Conservation (phyloP, 2,797 vertebrate species). For the Erethizon dorsatum region DNA sequence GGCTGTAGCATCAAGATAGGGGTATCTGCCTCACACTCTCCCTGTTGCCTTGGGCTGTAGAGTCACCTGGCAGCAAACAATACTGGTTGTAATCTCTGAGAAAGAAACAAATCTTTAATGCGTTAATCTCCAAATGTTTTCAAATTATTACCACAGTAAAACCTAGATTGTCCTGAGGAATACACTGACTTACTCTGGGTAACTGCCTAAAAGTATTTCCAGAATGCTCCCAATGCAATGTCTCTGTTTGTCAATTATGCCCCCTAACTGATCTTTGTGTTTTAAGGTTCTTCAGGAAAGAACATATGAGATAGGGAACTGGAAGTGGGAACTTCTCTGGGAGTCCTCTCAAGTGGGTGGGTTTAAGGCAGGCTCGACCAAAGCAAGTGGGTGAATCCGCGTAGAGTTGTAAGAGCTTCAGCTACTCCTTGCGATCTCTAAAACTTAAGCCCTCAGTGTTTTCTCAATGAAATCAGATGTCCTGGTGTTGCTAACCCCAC, state of each 20-base stretch:
- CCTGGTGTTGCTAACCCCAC: not conserved
- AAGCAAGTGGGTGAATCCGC: not conserved
- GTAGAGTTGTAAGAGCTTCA: not conserved
- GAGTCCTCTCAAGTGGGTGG: not conserved
- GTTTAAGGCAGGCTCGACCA: not conserved
- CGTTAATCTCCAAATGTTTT: not conserved
- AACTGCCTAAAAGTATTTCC: not conserved
- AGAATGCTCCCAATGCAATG: not conserved
- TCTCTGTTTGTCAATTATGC: rapidly evolving
- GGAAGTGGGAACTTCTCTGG: not conserved
- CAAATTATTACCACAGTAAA: not conserved
- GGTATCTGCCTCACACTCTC: not conserved
- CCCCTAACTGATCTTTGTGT: not conserved
- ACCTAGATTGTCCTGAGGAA: not conserved
- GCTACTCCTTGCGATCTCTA: not conserved
- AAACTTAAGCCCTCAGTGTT: not conserved
- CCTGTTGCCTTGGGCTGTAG: not conserved
- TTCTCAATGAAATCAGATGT: not conserved
- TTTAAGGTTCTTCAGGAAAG: not conserved
- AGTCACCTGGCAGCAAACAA: not conserved
- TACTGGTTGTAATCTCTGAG: not conserved
- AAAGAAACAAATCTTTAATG: not conserved
- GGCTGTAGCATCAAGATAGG: not conserved
- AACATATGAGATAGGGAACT: not conserved
- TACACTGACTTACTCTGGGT: rapidly evolving